Percentiles rank a stretch among this genome's conserved stretches.
Conservation (phyloP, 1,140 invertebrate species). For the Drosophila cardini region DNA sequence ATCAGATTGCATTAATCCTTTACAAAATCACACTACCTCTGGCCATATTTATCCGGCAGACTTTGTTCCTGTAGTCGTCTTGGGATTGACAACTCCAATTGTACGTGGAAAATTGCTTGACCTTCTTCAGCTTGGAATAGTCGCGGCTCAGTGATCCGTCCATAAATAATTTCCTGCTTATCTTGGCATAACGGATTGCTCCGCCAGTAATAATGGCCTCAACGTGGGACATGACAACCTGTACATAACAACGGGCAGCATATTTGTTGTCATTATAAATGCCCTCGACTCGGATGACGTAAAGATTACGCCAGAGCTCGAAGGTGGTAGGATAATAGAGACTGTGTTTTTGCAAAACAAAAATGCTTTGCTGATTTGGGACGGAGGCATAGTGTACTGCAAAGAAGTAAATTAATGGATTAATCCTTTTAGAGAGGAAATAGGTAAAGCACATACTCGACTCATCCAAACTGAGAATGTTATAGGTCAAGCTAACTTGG, state of each 20-base stretch:
- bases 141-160: slow-evolving; percentile 54
- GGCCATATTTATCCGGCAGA: slow-evolving; percentile 33
- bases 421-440: neutral
- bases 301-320: slow-evolving; percentile 27
- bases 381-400: neutral
- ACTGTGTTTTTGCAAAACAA: slow-evolving; percentile 10
- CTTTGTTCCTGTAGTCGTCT: slow-evolving; percentile 6
- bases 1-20: no score
- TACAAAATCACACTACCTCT: slow-evolving; percentile 33
- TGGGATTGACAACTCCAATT: slow-evolving; percentile 41
- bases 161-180: neutral
- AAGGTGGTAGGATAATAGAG: neutral
- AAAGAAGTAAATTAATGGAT: neutral
- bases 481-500: neutral
- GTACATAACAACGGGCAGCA: slow-evolving; percentile 48
- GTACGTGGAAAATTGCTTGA: slow-evolving; percentile 38
- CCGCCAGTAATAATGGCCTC: slow-evolving; percentile 51
- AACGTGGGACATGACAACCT: slow-evolving; percentile 2
- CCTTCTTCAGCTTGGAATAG: slow-evolving; percentile 18
- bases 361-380: neutral
- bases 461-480: neutral
- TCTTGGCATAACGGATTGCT: neutral
- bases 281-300: slow-evolving; percentile 22
- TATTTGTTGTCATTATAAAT: neutral
- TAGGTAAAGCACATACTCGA: neutral